phyloP scores from a whole-genome alignment of 2,797 vertebrate species.

The Cyclura pinguis region DNA sequence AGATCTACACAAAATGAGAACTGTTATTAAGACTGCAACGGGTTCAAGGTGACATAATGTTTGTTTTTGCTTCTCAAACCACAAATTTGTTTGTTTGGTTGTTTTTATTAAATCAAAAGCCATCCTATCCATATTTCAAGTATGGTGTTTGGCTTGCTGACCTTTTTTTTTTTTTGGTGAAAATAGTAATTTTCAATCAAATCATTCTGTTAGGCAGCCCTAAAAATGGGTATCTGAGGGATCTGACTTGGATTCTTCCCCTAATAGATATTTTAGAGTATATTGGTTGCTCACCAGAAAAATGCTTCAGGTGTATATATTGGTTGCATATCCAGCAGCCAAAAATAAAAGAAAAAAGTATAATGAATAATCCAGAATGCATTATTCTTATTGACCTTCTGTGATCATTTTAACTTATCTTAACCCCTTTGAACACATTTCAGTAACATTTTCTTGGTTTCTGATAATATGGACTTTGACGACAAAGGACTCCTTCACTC shows the following conservation, averaged over 20 bases:
- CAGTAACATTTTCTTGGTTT: not conserved
- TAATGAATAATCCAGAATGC: not conserved
- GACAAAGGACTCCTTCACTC: conserved; percentile 4
- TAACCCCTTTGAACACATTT: conserved; percentile 10
- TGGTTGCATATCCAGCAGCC: not conserved
- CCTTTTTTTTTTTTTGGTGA: not conserved
- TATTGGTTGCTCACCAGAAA: not conserved
- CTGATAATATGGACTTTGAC: not conserved
- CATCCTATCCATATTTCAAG: not conserved
- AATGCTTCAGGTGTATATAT: not conserved
- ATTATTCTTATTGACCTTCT: conserved; percentile 10
- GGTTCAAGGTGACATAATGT: not conserved
- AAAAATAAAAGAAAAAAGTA: not conserved
- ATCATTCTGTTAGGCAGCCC: not conserved
- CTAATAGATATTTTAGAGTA: not conserved
- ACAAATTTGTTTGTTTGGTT: not conserved
- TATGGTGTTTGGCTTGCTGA: not conserved
- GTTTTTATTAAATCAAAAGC: too few relatives aligned
- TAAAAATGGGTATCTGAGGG: not conserved
- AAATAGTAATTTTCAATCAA: not conserved
- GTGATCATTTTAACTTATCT: conserved; percentile 12
- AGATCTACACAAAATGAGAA: too few relatives aligned
- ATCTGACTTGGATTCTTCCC: not conserved
- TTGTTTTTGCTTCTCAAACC: not conserved
- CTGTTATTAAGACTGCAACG: not conserved